These are phyloP conservation scores for Syngnathus floridae DNA, from an alignment of 2,113 vertebrate genomes.

Conservation along the genomic window DNA sequence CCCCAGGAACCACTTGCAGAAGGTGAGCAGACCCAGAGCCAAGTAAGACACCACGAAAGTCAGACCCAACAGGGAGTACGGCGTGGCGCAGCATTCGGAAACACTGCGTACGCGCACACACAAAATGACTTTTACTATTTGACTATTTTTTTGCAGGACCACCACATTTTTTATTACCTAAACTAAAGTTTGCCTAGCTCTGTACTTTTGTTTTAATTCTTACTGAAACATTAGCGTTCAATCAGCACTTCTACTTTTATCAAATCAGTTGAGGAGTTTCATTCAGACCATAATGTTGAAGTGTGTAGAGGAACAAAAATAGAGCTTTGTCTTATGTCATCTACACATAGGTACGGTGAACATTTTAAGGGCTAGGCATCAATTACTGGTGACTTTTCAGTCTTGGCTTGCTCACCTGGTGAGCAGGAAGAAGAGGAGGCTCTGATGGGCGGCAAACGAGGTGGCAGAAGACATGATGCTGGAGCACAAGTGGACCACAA, in stretches of 20 bases:
- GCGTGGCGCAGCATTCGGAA: conserved; percentile 79
- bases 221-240: too few relatives aligned
- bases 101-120: conserved; percentile 55
- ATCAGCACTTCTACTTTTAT: too few relatives aligned
- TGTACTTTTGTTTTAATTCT: too few relatives aligned
- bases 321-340: too few relatives aligned
- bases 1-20: conserved; percentile 81
- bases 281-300: background rate
- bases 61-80: conserved; percentile 79
- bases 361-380: too few relatives aligned
- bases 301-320: background rate
- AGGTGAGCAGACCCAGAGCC: conserved; percentile 76
- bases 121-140: background rate
- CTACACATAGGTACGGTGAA: too few relatives aligned
- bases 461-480: conserved; percentile 47
- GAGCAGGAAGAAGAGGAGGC: conserved; percentile 74
- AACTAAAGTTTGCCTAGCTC: too few relatives aligned
- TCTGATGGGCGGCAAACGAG: conserved; percentile 59
- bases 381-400: too few relatives aligned
- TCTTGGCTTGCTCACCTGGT: conserved; percentile 66
- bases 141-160: too few relatives aligned
- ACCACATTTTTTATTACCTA: too few relatives aligned
- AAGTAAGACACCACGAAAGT: conserved; percentile 82
- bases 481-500: conserved; percentile 69
- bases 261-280: background rate